Evolutionary conservation across 2,113 vertebrate species (phyloP), one percentile per base, ranked within the genome.

Genomic region (Pycnonotus jocosus): DNA sequence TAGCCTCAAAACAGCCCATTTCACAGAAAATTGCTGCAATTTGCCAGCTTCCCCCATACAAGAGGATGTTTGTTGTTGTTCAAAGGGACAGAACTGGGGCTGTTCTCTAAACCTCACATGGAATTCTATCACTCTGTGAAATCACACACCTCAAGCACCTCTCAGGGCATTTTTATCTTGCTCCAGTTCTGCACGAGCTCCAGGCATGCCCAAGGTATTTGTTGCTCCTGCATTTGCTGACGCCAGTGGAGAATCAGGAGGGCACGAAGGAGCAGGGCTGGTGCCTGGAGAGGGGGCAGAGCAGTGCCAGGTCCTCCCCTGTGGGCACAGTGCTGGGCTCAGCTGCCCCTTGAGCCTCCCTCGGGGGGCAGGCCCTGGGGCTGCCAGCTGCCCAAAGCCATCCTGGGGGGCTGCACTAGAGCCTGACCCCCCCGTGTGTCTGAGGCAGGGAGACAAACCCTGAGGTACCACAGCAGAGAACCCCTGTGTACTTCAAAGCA

Each of bases 341-440:
- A 27, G 40, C 19, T 4, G 5, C 18, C 37, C 31, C 24, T 30
- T 2, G 5, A 48, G 38, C 38, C 47, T 25, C 60, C 6, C 1
- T 56, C 0, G 1, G 54, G 24, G 31, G 8, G 30, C 48, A 57
- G 44, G 18, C 7, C 15, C 54, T 1, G 5, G 53, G 42, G 28
- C 15, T 70, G 58, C 18, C 2, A 0, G 11, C 37, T 68, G 78
- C 33, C 50, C 53, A 24, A 21, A 61, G 3, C 1, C 54, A 61
- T 8, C 77, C 31, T 3, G 0, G 12, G 5, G 27, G 3, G 35
- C 57, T 42, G 44, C 57, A 3, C 30, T 10, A 9, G n/a, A 68
- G 37, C 35, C n/a, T 38, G 47, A 23, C 7, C 22, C 2, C 21
- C 42, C 23, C 9, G 0, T 4, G 1, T 0, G 16, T 3, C 82